These are phyloP conservation scores for Listronotus oregonensis DNA, from an alignment of 1,140 invertebrate species.

Conservation along the genomic window DNA sequence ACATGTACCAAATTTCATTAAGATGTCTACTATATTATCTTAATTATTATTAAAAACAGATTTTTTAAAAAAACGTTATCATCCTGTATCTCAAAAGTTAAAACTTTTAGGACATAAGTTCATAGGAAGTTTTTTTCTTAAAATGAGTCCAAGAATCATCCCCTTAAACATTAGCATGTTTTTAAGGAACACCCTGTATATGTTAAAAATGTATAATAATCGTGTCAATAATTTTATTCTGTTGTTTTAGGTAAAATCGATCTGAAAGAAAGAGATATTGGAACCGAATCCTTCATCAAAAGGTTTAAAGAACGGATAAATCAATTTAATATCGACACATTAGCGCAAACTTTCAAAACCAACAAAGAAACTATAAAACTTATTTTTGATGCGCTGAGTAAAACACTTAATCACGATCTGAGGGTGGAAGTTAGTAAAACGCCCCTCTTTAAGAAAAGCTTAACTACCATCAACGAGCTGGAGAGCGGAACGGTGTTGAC, in stretches of 20 bases:
- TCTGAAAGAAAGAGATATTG: slow-evolving; percentile 58
- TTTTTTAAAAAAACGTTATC: too few species aligned
- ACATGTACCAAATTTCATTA: too few species aligned
- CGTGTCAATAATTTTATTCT: background rate
- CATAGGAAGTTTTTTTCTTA: too few species aligned
- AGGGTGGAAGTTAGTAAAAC: slow-evolving; percentile 63
- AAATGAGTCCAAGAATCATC: too few species aligned
- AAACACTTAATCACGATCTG: slow-evolving; percentile 70
- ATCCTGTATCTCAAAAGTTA: too few species aligned
- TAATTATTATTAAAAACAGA: too few species aligned
- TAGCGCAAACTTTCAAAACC: slow-evolving; percentile 59
- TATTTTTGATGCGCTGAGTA: slow-evolving; percentile 68
- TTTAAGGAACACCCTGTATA: too few species aligned
- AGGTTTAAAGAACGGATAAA: slow-evolving; percentile 52
- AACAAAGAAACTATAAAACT: slow-evolving; percentile 64
- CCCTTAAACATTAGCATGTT: too few species aligned
- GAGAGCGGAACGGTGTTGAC: slow-evolving; percentile 56
- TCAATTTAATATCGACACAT: slow-evolving; percentile 30
- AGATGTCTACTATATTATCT: too few species aligned
- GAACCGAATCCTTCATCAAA: slow-evolving; percentile 58
- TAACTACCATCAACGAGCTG: slow-evolving; percentile 67
- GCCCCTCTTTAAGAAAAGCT: slow-evolving; percentile 71
- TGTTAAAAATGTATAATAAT: too few species aligned
- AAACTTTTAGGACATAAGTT: too few species aligned
- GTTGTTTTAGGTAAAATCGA: slow-evolving; percentile 58